Percentiles rank a stretch among this genome's conserved stretches.
phyloP scores from a whole-genome alignment of 37 sponge, comb jelly and placozoan species.

The Crambe crambe region DNA sequence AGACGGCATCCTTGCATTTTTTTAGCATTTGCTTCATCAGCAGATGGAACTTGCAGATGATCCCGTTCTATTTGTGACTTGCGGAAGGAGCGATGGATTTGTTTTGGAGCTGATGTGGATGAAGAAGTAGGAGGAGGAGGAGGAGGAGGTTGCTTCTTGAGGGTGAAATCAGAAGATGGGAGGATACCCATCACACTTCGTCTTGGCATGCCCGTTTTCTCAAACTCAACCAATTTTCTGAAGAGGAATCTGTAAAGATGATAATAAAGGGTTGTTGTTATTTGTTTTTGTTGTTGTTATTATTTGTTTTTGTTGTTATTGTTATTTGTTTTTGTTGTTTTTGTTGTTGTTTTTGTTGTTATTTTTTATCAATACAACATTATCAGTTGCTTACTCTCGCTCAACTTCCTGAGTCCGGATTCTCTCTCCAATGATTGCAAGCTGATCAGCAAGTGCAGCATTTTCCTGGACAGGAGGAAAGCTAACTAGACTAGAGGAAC shows the following conservation, averaged over 20 bases:
- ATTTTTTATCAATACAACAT: background rate
- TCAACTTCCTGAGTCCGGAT: slow-evolving; percentile 30
- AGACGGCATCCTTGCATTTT: too few species aligned
- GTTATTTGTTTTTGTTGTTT: too few species aligned
- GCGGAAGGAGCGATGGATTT: background rate
- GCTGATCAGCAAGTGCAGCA: slow-evolving; percentile 35
- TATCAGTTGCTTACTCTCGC: slow-evolving; percentile 25
- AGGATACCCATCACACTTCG: background rate
- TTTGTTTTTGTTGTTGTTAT: too few species aligned
- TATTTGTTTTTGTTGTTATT: too few species aligned
- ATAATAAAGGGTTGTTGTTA: background rate
- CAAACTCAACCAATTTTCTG: slow-evolving; percentile 41
- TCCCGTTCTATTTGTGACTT: background rate
- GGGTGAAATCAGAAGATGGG: background rate
- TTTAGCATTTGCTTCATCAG: background rate
- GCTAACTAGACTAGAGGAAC: too few species aligned
- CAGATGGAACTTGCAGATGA: background rate
- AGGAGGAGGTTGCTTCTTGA: background rate
- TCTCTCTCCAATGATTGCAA: slow-evolving; percentile 16
- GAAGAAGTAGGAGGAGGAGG: background rate
- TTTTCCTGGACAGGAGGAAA: slow-evolving; percentile 41
- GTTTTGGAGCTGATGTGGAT: background rate
- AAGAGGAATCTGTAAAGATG: slow-evolving; percentile 30
- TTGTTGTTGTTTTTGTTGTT: too few species aligned
- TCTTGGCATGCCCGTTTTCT: slow-evolving; percentile 1